Base-by-base conservation (phyloP, 2,113 vertebrate genomes). In the Pelmatolapia mariae region DNA sequence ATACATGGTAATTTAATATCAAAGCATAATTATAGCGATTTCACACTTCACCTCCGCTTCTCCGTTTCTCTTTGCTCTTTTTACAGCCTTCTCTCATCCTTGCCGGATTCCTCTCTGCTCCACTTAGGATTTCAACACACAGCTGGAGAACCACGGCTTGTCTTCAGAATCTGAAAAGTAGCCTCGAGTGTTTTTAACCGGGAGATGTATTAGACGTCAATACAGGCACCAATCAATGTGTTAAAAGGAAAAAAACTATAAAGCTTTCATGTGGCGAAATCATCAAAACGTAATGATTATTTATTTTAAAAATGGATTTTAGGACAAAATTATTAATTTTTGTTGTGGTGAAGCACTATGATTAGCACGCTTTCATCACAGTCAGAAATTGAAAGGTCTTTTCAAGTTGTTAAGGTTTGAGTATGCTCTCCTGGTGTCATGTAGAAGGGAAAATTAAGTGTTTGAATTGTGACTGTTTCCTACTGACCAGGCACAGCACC, bases 1-100 rank as follows among this genome's bases (percentile, higher is more conserved):
- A 87, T 73, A 45, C 86, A 59, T 81, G 56, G 54, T 86, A 83
- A 89, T 94, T 92, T 91, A 38, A 93, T 92, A 88, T 80, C 84
- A 90, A 84, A 89, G 83, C 73, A 29, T 89, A 89, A 92, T 92
- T 88, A 89, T 7, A 87, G 40, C 4, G 40, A 86, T 93, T 91
- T 90, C 80, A 91, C 87, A 86, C 84, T 80, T 90, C 84, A 91
- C 63, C 86, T 89, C 80, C 2, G 33, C 84, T 90, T 33, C 29
- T 73, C 53, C 38, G 29, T 24, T 80, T 24, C 8, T 59, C 12
- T 38, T 50, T 10, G 81, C 45, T 78, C 43, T 66, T 22, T 66
- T 71, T 61, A 15, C 8, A 71, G 24, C 19, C 16, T 31, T 61
- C 53, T 22, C 26, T 59, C n/a, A 12, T 26, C 57, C 40, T 53